Percentiles rank a stretch among this genome's conserved stretches.
phyloP scores from a whole-genome alignment of 2,113 vertebrate genomes.

The Globicephala melas region DNA sequence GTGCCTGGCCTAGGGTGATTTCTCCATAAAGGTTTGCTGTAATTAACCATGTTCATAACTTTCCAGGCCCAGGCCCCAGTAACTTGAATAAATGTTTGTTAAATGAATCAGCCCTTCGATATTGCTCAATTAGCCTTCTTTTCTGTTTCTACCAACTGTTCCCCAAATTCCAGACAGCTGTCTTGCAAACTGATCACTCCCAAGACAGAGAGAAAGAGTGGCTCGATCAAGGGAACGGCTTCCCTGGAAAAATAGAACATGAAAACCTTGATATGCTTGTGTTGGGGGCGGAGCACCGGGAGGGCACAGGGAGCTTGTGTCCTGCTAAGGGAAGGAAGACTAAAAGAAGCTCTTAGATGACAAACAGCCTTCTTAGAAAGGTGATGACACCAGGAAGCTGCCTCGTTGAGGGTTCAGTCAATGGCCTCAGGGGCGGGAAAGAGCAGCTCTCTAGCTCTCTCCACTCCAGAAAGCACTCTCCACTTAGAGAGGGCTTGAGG shows the following conservation, averaged over 20 bases:
- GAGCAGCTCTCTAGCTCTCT: neutral
- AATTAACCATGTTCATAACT: fast-evolving
- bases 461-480: neutral
- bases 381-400: neutral
- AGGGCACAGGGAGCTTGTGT: neutral
- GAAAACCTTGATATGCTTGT: neutral
- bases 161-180: neutral
- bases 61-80: neutral
- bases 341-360: neutral
- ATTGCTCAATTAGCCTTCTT: neutral
- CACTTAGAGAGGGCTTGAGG: neutral
- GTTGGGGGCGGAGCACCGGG: fast-evolving
- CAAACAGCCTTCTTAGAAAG: neutral
- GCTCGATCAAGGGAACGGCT: neutral
- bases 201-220: neutral
- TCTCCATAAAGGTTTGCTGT: neutral
- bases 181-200: neutral
- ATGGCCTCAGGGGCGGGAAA: neutral
- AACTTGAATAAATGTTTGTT: neutral
- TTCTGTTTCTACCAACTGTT: neutral
- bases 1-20: neutral
- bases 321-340: neutral
- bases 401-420: neutral
- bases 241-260: neutral
- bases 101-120: neutral